A percentile compares a stretch with the other conserved stretches of the same genome.
Evolutionary conservation across 2,888 invertebrate genomes (phyloP).

Genomic region (Synergus laeviventris): DNA sequence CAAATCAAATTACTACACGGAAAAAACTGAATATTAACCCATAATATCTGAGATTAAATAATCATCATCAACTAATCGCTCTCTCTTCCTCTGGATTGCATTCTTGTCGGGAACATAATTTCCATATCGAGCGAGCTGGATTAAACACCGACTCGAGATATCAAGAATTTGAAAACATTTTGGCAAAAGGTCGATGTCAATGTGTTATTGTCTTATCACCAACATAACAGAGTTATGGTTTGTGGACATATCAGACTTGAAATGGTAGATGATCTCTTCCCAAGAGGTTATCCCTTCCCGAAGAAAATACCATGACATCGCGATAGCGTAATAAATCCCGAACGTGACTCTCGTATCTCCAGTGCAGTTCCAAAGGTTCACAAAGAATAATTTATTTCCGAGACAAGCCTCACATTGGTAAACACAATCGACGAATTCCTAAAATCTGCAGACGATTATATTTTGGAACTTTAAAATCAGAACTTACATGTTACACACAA

Average conservation of each 20-base stretch:
- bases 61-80: not conserved
- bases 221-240: slow-evolving; percentile 30
- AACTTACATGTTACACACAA: no score
- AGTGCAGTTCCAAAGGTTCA: slow-evolving; percentile 39
- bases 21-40: no score
- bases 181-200: slow-evolving; percentile 37
- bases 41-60: no score
- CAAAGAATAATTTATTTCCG: slow-evolving; percentile 34
- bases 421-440: slow-evolving; percentile 21
- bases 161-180: slow-evolving; percentile 14
- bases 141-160: not conserved
- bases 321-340: slow-evolving; percentile 35
- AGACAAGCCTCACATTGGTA: slow-evolving; percentile 26
- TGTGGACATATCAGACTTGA: slow-evolving; percentile 25
- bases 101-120: not conserved
- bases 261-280: slow-evolving; percentile 35
- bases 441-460: not conserved
- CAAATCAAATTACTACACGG: not conserved
- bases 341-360: slow-evolving; percentile 36
- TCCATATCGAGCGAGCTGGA: not conserved
- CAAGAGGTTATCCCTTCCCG: slow-evolving; percentile 38
- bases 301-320: slow-evolving; percentile 39
- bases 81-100: not conserved
- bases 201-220: slow-evolving; percentile 35
- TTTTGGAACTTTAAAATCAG: not conserved